Base-by-base conservation (phyloP, 2,113 vertebrate genomes). In the Lophochroa leadbeateri region DNA sequence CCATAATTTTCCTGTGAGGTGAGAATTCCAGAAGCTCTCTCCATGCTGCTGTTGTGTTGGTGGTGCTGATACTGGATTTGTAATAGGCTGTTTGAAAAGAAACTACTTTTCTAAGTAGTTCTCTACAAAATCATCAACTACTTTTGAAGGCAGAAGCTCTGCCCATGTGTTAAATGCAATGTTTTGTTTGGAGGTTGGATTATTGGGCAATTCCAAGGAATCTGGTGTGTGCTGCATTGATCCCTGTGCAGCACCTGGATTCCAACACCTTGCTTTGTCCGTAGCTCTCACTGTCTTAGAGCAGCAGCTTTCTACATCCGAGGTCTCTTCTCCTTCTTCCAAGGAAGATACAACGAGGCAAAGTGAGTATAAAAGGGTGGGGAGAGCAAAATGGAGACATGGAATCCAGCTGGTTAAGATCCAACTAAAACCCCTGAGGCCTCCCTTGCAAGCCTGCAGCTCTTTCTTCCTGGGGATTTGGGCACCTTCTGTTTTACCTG, bases 1-100 rank as follows among this genome's bases (percentile, higher is more conserved):
- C 96, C 99, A 99, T 91, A 99, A 99, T 95, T 99, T 99, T 72
- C 99, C 99, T 25, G 99, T 99, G 46, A 99, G 99, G 99, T 99
- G 98, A 97, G 97, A 82, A 72, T 68, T 94, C 79, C 90, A 23
- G 63, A 84, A 71, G 28, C 39, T 39, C 5, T 21, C 37, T 43
- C 5, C 7, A 1, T 76, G 24, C 58, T 63, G 20, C 9, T 31
- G 50, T 57, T 46, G 49, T 19, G 5, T 5, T 52, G 10, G 20
- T 12, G 49, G 8, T 18, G 70, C 88, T 33, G 52, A 15, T 9
- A 1, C 10, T 52, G 85, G 44, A 3, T 77, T 64, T 68, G 27
- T 21, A 19, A 44, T 7, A 4, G 50, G 44, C 20, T 68, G 67
- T 58, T 9, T 16, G 4, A 47, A 82, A 47, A 41, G 21, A 11